phyloP scores from a whole-genome alignment of 2,113 vertebrate genomes.

The Pogonocichla stellata region DNA sequence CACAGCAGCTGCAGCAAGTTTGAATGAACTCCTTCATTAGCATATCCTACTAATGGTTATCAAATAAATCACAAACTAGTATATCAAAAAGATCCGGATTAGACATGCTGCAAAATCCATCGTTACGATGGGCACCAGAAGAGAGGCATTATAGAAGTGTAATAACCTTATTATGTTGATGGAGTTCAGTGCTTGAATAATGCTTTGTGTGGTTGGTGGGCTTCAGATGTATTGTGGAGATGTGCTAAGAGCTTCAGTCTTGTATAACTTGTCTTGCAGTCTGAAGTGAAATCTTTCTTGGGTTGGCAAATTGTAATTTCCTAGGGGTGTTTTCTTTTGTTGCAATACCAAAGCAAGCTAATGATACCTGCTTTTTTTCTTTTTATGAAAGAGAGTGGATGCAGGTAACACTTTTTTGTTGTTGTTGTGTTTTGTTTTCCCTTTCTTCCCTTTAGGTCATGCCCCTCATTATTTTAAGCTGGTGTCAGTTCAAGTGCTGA shows the following conservation, averaged over 20 bases:
- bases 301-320: not conserved
- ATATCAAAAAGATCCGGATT: not conserved
- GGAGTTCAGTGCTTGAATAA: not conserved
- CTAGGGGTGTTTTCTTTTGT: not conserved
- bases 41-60: not conserved
- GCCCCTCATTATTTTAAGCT: slow-evolving; percentile 92
- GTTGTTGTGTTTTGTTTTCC: not conserved
- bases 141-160: not conserved
- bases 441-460: slow-evolving; percentile 77
- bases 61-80: not conserved
- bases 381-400: not conserved
- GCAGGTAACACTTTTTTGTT: not conserved
- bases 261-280: not conserved
- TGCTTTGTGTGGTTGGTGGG: not conserved
- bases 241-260: not conserved
- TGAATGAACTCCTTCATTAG: not conserved
- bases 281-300: not conserved
- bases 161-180: not conserved
- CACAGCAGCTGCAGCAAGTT: not conserved
- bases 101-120: not conserved
- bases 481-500: slow-evolving; percentile 91
- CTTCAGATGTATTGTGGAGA: not conserved
- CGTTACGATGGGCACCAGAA: not conserved
- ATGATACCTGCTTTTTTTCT: not conserved
- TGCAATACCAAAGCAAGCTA: not conserved